phyloP scores from a whole-genome alignment of 2,113 vertebrate species.

The Phrynosoma platyrhinos region DNA sequence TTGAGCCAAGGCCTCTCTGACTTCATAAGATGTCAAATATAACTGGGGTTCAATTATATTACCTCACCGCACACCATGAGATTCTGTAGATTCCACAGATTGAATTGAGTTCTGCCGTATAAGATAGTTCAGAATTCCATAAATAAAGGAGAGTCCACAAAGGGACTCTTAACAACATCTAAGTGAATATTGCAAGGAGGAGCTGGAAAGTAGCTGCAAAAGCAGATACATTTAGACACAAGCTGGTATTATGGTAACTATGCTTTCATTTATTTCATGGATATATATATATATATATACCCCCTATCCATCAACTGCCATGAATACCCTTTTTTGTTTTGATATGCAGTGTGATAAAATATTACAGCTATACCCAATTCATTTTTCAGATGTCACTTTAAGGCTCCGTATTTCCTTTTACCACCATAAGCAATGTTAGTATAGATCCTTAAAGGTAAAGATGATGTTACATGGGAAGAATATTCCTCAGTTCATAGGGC shows the following conservation, averaged over 20 bases:
- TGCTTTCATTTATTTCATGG: constrained; percentile 47
- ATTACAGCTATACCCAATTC: neutral
- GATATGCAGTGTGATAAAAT: constrained; percentile 28
- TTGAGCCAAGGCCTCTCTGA: constrained; percentile 33
- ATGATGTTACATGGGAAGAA: too few relatives aligned
- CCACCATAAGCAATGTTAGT: neutral
- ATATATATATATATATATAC: constrained; percentile 47
- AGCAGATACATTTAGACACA: neutral
- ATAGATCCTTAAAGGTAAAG: too few relatives aligned
- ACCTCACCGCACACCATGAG: neutral
- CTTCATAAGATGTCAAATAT: constrained; percentile 23
- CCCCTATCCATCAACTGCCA: constrained; percentile 45
- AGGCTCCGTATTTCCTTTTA: neutral
- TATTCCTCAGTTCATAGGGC: too few relatives aligned
- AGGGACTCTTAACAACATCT: constrained; percentile 33
- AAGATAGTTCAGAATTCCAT: constrained; percentile 46
- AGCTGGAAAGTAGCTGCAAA: constrained; percentile 40
- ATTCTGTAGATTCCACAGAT: constrained; percentile 14
- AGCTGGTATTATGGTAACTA: constrained; percentile 52
- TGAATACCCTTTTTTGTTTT: constrained; percentile 38
- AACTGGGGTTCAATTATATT: constrained; percentile 18
- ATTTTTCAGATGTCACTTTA: neutral
- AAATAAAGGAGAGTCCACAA: neutral
- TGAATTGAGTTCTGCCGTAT: neutral
- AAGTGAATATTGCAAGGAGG: constrained; percentile 42